Percentiles rank a stretch among this genome's conserved stretches.
Conservation (phyloP, 1,140 invertebrate genomes). For the Pararge aegeria region DNA sequence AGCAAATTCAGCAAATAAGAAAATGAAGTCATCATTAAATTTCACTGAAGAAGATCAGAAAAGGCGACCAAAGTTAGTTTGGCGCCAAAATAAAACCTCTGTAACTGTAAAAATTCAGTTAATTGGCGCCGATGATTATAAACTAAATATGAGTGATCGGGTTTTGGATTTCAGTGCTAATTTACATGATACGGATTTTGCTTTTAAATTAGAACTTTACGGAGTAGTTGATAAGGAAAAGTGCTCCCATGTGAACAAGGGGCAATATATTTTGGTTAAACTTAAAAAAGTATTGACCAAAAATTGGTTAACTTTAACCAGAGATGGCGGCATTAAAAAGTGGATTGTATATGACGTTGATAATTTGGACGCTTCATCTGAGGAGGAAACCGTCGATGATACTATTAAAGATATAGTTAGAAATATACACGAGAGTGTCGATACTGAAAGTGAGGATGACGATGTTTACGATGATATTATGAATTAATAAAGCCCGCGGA, state of each 20-base stretch:
- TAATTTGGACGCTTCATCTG: slow-evolving; percentile 52
- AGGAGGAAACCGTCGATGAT: slow-evolving; percentile 45
- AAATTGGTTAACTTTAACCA: slow-evolving; percentile 56
- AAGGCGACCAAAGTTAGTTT: slow-evolving; percentile 47
- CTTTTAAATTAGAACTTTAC: slow-evolving; percentile 58
- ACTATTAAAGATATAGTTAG: slow-evolving; percentile 28
- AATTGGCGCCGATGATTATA: slow-evolving; percentile 49
- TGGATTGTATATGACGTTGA: slow-evolving; percentile 67
- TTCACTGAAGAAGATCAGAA: slow-evolving; percentile 24
- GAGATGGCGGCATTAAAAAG: slow-evolving; percentile 39
- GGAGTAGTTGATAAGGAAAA: slow-evolving; percentile 44
- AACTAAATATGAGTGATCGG: slow-evolving; percentile 44
- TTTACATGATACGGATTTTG: slow-evolving; percentile 44
- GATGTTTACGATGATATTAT: slow-evolving; percentile 33
- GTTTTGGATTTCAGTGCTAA: slow-evolving; percentile 41
- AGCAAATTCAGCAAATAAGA: too few species aligned
- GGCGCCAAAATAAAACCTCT: slow-evolving; percentile 51
- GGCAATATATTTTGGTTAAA: slow-evolving; percentile 53
- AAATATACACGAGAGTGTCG: slow-evolving; percentile 20
- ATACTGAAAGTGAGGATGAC: slow-evolving; percentile 32
- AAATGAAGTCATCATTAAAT: too few species aligned
- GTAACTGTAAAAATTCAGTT: slow-evolving; percentile 58
- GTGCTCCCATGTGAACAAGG: slow-evolving; percentile 50
- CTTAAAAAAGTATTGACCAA: slow-evolving; percentile 46
- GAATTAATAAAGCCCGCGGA: too few species aligned